A percentile compares a stretch with the other conserved stretches of the same genome.
phyloP scores from a whole-genome alignment of 2,888 invertebrate genomes.

The Tupiocoris notatus region DNA sequence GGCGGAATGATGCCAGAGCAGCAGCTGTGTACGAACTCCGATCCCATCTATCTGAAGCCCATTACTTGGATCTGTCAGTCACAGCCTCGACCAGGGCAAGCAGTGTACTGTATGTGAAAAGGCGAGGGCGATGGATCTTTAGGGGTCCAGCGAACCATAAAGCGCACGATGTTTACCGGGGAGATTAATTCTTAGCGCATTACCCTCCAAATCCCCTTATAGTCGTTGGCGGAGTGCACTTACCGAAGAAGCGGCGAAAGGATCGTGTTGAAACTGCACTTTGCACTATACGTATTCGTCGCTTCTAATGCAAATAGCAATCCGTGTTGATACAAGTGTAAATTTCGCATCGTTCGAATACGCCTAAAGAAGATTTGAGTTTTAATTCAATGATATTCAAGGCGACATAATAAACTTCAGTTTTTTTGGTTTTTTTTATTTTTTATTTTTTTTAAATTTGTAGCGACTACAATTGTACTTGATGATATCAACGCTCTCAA shows the following conservation, averaged over 20 bases:
- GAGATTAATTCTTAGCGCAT: slow-evolving; percentile 25
- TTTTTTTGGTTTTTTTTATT: too few species aligned
- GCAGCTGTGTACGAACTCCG: slow-evolving; percentile 4
- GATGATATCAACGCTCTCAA: too few species aligned
- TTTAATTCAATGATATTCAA: too few species aligned
- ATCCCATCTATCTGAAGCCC: slow-evolving; percentile 29
- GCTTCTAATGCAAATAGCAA: too few species aligned
- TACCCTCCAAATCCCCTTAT: not conserved
- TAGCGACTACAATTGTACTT: too few species aligned
- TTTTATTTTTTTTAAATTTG: too few species aligned
- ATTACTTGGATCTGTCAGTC: slow-evolving; percentile 41
- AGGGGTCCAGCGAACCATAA: slow-evolving; percentile 24
- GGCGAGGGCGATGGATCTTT: slow-evolving; percentile 14
- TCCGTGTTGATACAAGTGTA: too few species aligned
- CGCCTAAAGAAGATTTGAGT: too few species aligned
- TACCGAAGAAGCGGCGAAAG: not conserved
- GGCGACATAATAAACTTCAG: too few species aligned
- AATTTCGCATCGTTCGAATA: too few species aligned
- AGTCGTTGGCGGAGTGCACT: slow-evolving; percentile 12
- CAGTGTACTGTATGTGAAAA: not conserved
- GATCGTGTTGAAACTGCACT: slow-evolving; percentile 26
- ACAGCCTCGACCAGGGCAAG: slow-evolving; percentile 6
- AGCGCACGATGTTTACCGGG: slow-evolving; percentile 27
- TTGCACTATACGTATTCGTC: too few species aligned
- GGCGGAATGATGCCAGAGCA: not conserved